Evolutionary conservation across 1,140 invertebrate species (phyloP).

Genomic region (Berghia stephanieae): DNA sequence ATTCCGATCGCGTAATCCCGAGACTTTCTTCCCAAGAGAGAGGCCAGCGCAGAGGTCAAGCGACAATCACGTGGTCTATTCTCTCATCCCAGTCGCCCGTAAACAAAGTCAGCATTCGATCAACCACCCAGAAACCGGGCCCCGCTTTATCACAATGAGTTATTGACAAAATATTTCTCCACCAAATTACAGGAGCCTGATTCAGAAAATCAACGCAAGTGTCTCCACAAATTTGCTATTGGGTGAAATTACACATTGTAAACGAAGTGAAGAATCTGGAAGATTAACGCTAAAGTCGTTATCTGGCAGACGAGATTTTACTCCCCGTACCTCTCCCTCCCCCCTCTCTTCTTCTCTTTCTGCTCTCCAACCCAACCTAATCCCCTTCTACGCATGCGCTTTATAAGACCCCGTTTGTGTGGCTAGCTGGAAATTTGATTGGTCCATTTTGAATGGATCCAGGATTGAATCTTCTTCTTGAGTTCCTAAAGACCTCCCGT

Average conservation of each 20-base stretch:
- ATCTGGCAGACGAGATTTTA: slow-evolving; percentile 26
- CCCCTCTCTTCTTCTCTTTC: too few species aligned
- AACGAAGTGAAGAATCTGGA: slow-evolving; percentile 27
- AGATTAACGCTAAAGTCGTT: slow-evolving; percentile 33
- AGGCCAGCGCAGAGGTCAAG: slow-evolving; percentile 11
- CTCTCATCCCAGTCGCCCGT: neutral
- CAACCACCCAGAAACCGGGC: slow-evolving; percentile 24
- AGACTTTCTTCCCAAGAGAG: slow-evolving; percentile 14
- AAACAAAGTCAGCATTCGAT: slow-evolving; percentile 29
- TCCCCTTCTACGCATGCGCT: too few species aligned
- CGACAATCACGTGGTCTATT: slow-evolving; percentile 27
- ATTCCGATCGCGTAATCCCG: slow-evolving; percentile 8
- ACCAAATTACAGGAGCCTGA: slow-evolving; percentile 29
- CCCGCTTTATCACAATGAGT: slow-evolving; percentile 28
- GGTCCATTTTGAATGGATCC: slow-evolving; percentile 28
- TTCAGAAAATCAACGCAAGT: slow-evolving; percentile 28
- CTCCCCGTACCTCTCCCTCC: slow-evolving; percentile 19
- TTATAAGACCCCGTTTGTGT: slow-evolving; percentile 9
- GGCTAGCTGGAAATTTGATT: slow-evolving; percentile 19
- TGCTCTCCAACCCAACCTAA: too few species aligned
- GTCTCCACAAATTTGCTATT: slow-evolving; percentile 33
- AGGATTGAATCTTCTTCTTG: slow-evolving; percentile 32
- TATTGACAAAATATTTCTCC: slow-evolving; percentile 37
- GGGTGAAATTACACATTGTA: slow-evolving; percentile 30
- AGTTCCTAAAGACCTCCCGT: neutral